phyloP scores from a whole-genome alignment of 2,113 vertebrate genomes.

The Malurus melanocephalus region DNA sequence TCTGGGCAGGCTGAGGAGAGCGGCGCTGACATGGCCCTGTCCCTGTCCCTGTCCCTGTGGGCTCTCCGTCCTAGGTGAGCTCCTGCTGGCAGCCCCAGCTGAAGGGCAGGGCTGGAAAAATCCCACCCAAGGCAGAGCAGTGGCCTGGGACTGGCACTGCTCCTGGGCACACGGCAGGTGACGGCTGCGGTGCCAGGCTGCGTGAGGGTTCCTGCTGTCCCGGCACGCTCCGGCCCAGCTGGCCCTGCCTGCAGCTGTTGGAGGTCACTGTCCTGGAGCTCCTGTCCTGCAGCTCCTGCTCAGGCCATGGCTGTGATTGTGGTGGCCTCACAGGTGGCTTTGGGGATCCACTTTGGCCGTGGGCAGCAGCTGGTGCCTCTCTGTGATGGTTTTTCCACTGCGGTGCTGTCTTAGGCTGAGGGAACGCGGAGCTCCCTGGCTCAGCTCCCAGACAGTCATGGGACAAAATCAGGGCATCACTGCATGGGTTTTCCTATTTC shows the following conservation, averaged over 20 bases:
- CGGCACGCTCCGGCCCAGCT: accelerated
- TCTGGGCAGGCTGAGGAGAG: neutral
- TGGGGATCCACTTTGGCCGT: neutral
- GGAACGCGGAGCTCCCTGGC: neutral
- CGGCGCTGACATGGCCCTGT: accelerated
- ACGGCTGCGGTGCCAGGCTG: neutral
- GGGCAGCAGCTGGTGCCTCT: neutral
- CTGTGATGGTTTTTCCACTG: neutral
- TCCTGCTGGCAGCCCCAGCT: neutral
- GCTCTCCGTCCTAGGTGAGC: neutral
- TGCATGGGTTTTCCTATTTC: neutral
- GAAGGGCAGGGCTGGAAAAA: neutral
- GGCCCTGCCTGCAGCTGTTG: neutral
- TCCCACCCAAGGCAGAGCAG: neutral
- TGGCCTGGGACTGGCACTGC: neutral
- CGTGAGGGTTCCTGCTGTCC: neutral
- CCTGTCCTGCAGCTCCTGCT: neutral
- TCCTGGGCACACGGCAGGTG: neutral
- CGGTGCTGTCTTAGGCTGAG: neutral
- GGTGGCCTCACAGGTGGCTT: neutral
- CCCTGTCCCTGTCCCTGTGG: neutral
- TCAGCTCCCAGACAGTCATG: neutral
- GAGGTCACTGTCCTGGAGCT: neutral
- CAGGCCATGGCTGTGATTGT: accelerated
- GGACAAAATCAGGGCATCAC: neutral